A percentile compares a stretch with the other conserved stretches of the same genome.
These are phyloP conservation scores for Sebastes umbrosus DNA, from an alignment of 2,797 vertebrate genomes.

Conservation along the genomic window DNA sequence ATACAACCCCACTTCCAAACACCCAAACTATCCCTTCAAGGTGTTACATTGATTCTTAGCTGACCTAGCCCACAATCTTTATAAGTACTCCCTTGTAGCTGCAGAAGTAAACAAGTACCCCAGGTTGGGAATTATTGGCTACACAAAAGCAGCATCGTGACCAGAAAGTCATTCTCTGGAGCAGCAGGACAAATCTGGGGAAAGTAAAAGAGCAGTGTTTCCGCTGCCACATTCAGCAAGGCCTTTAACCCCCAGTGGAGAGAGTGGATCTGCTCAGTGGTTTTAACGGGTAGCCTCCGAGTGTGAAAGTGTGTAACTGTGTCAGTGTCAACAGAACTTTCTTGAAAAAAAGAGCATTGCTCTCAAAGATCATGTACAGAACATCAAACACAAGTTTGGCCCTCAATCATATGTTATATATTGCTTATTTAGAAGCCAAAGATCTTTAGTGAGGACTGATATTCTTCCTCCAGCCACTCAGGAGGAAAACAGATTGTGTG, in stretches of 20 bases:
- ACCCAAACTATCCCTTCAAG: neutral
- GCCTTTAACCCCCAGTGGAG: constrained; percentile 10
- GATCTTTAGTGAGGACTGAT: neutral
- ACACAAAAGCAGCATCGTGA: neutral
- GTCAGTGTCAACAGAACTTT: neutral
- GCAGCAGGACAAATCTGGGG: neutral
- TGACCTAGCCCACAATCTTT: neutral
- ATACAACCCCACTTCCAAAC: too few relatives aligned
- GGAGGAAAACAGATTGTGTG: neutral
- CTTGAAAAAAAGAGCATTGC: neutral
- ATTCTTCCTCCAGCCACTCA: neutral
- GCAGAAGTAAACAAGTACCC: neutral
- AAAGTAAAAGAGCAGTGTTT: constrained; percentile 6
- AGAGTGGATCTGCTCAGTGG: neutral
- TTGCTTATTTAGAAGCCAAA: neutral
- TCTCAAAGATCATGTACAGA: neutral
- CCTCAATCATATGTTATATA: neutral
- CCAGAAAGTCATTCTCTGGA: neutral
- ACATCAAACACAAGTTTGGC: neutral
- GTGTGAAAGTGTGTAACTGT: neutral
- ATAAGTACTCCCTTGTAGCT: neutral
- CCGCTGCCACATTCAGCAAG: constrained; percentile 20
- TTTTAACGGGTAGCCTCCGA: neutral
- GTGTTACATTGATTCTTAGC: neutral
- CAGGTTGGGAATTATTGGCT: neutral